These are phyloP conservation scores for Paracentrotus lividus DNA, from an alignment of 53 echinoderm and acorn worm species.

Conservation along the genomic window DNA sequence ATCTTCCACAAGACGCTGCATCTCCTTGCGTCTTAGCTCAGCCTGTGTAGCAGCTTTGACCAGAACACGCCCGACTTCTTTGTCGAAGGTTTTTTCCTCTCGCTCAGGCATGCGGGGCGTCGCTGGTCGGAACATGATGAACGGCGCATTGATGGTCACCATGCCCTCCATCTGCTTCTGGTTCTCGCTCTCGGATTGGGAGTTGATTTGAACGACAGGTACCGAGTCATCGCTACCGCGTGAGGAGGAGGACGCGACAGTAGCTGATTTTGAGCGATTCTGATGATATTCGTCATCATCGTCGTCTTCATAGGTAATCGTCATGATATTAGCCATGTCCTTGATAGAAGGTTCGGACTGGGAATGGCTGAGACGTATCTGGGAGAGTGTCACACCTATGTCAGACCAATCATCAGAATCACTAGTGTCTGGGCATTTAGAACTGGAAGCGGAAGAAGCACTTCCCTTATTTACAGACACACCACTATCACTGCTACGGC, in stretches of 20 bases:
- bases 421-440: not conserved
- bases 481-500: slow-evolving; percentile 10
- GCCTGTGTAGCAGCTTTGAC: slow-evolving; percentile 77
- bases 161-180: not conserved
- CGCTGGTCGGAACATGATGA: slow-evolving; percentile 81
- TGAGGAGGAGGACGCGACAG: slow-evolving; percentile 12
- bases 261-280: not conserved
- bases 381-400: slow-evolving; percentile 42
- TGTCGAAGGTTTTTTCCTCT: slow-evolving; percentile 72
- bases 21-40: slow-evolving; percentile 74
- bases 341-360: slow-evolving; percentile 66
- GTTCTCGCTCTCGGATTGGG: slow-evolving; percentile 49
- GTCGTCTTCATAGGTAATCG: not conserved
- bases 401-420: slow-evolving; percentile 56
- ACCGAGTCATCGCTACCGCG: slow-evolving; percentile 19
- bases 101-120: slow-evolving; percentile 76
- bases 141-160: slow-evolving; percentile 64
- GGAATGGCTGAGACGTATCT: slow-evolving; percentile 63
- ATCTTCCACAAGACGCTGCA: slow-evolving; percentile 73
- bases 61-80: slow-evolving; percentile 72
- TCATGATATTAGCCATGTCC: slow-evolving; percentile 38
- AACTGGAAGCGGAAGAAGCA: not conserved
- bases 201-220: slow-evolving; percentile 58
- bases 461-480: slow-evolving; percentile 32
- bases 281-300: not conserved